phyloP scores from a whole-genome alignment of 2,797 vertebrate species.

The Pachyuromys duprasi region DNA sequence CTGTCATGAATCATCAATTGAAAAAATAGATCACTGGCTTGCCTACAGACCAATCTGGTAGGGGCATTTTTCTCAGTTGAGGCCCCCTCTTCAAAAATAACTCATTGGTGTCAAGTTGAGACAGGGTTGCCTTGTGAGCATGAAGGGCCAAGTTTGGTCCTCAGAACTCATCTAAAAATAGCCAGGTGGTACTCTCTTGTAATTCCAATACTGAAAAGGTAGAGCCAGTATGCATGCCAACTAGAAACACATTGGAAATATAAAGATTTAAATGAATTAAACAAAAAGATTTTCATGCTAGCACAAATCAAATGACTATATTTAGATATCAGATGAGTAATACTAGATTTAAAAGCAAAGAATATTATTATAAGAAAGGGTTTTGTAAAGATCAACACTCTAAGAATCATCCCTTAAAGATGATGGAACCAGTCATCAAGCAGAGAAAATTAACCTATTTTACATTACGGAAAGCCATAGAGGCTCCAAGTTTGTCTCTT shows the following conservation, averaged over 20 bases:
- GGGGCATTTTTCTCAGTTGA: neutral
- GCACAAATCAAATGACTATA: neutral
- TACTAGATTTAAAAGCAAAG: neutral
- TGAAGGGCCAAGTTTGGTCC: no score
- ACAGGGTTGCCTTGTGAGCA: neutral
- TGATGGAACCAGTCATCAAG: neutral
- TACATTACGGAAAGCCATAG: neutral
- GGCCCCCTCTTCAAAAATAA: neutral
- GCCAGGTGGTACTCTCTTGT: no score
- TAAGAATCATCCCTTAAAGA: neutral
- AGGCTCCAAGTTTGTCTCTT: neutral
- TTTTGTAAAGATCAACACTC: neutral
- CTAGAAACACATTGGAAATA: neutral
- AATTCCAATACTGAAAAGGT: no score
- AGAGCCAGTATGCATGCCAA: neutral
- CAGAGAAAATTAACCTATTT: neutral
- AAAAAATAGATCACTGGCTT: neutral
- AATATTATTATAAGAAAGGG: constrained; percentile 3
- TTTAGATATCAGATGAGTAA: neutral
- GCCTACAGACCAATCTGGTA: neutral
- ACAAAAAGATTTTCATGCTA: neutral
- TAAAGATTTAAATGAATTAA: neutral
- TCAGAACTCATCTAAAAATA: no score
- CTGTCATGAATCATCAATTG: neutral
- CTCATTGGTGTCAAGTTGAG: neutral